These are phyloP conservation scores for Oreochromis mossambicus DNA, from an alignment of 2,797 vertebrate genomes.

Conservation along the genomic window DNA sequence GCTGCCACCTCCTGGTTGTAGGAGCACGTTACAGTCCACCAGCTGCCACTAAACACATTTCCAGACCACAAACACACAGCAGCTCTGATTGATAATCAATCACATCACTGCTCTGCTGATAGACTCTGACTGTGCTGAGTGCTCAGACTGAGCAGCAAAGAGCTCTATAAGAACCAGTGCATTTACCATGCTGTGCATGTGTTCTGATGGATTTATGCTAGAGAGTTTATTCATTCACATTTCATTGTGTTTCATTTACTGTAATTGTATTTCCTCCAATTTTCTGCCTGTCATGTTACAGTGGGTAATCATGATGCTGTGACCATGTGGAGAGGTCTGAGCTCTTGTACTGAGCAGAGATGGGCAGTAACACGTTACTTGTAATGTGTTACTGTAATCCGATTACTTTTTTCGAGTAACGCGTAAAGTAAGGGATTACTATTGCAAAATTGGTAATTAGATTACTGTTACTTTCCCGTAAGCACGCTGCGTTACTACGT, in stretches of 20 bases:
- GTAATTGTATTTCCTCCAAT: no score
- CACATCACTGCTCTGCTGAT: rapidly evolving
- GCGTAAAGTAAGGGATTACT: no score
- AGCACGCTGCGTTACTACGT: no score
- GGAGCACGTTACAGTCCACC: rapidly evolving
- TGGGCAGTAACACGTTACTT: rapidly evolving
- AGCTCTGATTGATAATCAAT: rapidly evolving
- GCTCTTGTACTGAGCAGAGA: background rate
- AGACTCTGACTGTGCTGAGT: background rate
- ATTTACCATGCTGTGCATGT: rapidly evolving
- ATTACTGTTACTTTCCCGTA: no score
- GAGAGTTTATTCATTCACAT: no score
- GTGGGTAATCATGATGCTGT: background rate
- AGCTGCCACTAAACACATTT: rapidly evolving
- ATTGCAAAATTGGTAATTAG: no score
- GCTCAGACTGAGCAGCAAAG: background rate
- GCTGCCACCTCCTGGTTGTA: background rate
- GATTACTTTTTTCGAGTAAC: no score
- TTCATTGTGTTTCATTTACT: rapidly evolving
- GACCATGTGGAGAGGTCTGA: rapidly evolving
- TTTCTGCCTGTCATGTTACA: rapidly evolving
- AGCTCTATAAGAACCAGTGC: background rate
- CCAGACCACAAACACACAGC: background rate
- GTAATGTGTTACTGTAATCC: no score
- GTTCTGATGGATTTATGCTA: background rate